Base-by-base conservation (phyloP, 2,113 vertebrate genomes). In the Neoarius graeffei region DNA sequence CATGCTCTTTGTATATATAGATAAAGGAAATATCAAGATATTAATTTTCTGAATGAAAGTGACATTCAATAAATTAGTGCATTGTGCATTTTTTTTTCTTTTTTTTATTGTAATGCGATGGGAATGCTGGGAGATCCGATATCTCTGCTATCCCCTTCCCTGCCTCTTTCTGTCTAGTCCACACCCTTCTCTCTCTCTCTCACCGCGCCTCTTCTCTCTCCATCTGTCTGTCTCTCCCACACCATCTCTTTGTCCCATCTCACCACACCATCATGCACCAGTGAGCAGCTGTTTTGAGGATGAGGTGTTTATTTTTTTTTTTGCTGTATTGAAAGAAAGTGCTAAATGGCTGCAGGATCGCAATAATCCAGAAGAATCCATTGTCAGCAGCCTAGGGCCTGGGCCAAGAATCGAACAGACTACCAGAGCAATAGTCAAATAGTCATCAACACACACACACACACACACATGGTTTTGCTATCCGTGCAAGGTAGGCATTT, bases 301-400 rank as follows among this genome's bases (percentile, higher is more conserved):
- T 86, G 69, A 87, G 79, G 50, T 60, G 86, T 69, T 87, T 42
- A 4, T 42, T 81, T 4, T 83, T 50, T 86, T 2, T 30, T 89
- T 64, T 79, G 73, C 42, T 84, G 60, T 66, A 60, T 73, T 83
- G 11, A 85, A 83, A 52, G 5, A 66, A 67, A 48, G 13, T 56
- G 84, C 86, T 85, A 90, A 89, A 88, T 89, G 88, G 83, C 87
- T 85, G 67, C 88, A 89, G 83, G 60, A 83, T 57, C 50, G 76
- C 73, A 50, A 54, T 71, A 83, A 81, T 83, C 79, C 66, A 48
- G 54, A 80, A 77, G 67, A 84, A 66, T 52, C 86, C 60, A 50
- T 86, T 84, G 50, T 84, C 69, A 86, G 50, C 56, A 62, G 66
- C 54, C 62, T 69, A 84, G 48, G 71, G 71, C 11, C 50, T 83